Evolutionary conservation across 1,140 invertebrate genomes (phyloP).

Genomic region (Ptiloglossa arizonensis): DNA sequence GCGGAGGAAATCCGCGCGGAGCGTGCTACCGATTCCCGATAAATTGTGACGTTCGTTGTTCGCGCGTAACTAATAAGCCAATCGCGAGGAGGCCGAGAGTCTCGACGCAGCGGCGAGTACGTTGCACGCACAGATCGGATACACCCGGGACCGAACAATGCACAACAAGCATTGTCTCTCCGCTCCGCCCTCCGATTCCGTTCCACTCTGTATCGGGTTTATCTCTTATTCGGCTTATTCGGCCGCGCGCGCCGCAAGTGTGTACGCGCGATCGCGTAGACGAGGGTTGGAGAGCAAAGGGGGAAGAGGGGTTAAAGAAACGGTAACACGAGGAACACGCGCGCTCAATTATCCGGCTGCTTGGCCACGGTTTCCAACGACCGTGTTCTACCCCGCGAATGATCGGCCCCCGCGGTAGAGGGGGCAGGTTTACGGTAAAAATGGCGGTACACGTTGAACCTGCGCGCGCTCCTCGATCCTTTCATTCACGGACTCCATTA

Average conservation of each 20-base stretch:
- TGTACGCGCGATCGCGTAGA: constrained; percentile 13
- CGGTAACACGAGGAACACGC: constrained; percentile 30
- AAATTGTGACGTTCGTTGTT: constrained; percentile 55
- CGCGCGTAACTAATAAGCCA: constrained; percentile 53
- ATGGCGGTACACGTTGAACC: constrained; percentile 21
- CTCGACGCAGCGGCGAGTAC: constrained; percentile 4
- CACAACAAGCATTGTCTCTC: constrained; percentile 76
- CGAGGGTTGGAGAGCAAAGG: not conserved
- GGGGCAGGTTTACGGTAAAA: not conserved
- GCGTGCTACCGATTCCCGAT: constrained; percentile 23
- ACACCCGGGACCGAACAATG: constrained; percentile 65
- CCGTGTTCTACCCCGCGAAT: constrained; percentile 26
- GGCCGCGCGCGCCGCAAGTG: constrained; percentile 16
- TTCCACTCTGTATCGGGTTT: constrained; percentile 68
- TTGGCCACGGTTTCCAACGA: constrained; percentile 30
- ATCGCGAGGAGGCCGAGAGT: not conserved
- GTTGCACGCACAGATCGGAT: constrained; percentile 35
- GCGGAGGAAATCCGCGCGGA: not conserved
- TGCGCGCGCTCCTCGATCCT: constrained; percentile 47
- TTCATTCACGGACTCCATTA: constrained; percentile 61
- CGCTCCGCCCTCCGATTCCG: constrained; percentile 72
- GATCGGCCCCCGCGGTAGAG: not conserved
- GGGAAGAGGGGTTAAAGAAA: not conserved
- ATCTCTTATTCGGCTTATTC: constrained; percentile 65
- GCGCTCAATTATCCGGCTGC: constrained; percentile 45